phyloP scores from a whole-genome alignment of 2,113 vertebrate species.

The Gasterosteus nipponicus region DNA sequence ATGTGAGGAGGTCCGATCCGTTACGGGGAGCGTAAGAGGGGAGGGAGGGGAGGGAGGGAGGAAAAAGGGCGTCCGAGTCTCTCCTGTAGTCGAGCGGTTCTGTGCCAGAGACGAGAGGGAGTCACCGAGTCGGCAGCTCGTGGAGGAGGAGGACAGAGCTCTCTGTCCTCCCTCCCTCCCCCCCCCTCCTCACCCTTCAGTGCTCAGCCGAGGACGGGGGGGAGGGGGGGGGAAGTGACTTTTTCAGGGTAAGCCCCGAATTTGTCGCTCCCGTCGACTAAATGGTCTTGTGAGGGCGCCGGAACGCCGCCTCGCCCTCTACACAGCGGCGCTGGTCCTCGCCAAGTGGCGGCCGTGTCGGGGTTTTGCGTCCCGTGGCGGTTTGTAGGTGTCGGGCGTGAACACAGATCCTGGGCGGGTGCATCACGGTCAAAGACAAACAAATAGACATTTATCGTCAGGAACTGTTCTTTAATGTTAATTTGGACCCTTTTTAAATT shows the following conservation, averaged over 20 bases:
- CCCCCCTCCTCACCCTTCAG: conserved; percentile 54
- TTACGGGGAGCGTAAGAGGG: conserved; percentile 47
- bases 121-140: no score
- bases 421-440: conserved; percentile 50
- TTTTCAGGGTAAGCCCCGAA: conserved; percentile 78
- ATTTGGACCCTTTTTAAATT: neutral
- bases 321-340: conserved; percentile 38
- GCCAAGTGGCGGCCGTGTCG: conserved; percentile 39
- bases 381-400: no score
- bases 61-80: conserved; percentile 65
- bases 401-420: conserved; percentile 26
- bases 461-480: conserved; percentile 9
- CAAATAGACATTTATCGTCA: conserved; percentile 46
- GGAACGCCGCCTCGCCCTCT: conserved; percentile 17
- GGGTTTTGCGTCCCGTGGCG: neutral
- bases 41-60: conserved; percentile 36
- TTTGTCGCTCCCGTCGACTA: conserved; percentile 70
- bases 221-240: no score
- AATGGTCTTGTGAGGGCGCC: conserved; percentile 53
- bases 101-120: conserved; percentile 60
- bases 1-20: conserved; percentile 61
- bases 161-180: conserved; percentile 56
- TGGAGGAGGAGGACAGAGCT: no score
- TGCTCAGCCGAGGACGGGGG: no score
- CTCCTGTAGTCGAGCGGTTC: conserved; percentile 52